Base-by-base conservation (phyloP, 2,888 invertebrate species). In the Temnothorax rugatulus region DNA sequence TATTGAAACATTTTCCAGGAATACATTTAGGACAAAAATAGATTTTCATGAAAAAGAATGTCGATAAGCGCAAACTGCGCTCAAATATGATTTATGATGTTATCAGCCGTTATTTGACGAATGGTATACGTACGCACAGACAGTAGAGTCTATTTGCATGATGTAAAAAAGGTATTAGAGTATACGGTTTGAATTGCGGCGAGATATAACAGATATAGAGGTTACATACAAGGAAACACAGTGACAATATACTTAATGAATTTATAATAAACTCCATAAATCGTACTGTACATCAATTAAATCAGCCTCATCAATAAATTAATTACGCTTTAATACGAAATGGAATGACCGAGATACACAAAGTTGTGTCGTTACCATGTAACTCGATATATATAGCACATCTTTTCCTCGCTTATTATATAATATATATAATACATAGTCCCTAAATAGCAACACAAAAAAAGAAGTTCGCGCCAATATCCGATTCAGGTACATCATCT, bases 401-500 rank as follows among this genome's bases (percentile, higher is more conserved):
- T 71, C 50, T 41, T 38, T 61, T 83, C 41, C 54, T 75, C 84
- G 69, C 69, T 82, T 69, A 83, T 79, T 76, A 63, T 54, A 21
- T 73, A 68, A 44, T 76, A 82, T 76, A 63, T 54, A 21, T 73
- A 68, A 44, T 76, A 82, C 61, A 63, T 68, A 68, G 47, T 77
- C 13, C 18, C 75, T 71, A 84, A 86, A 73, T 84, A 84, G 84
- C 87, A 88, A 86, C 83, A 85, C 68, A 89, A 88, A 84, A 38
- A 87, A 69, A 81, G 41, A 88, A 86, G 38, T 82, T 76, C 86
- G 84, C 86, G 86, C 86, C 87, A 90, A 86, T 85, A 86, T 89
- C 86, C 90, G 89, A 88, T 90, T 90, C 90, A 90, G 90, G 90
- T 90, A 90, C 90, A 89, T 90, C 87, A 88, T 83, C 87, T 89